Evolutionary conservation across 1,140 invertebrate species (phyloP).

Genomic region (Trialeurodes vaporariorum): DNA sequence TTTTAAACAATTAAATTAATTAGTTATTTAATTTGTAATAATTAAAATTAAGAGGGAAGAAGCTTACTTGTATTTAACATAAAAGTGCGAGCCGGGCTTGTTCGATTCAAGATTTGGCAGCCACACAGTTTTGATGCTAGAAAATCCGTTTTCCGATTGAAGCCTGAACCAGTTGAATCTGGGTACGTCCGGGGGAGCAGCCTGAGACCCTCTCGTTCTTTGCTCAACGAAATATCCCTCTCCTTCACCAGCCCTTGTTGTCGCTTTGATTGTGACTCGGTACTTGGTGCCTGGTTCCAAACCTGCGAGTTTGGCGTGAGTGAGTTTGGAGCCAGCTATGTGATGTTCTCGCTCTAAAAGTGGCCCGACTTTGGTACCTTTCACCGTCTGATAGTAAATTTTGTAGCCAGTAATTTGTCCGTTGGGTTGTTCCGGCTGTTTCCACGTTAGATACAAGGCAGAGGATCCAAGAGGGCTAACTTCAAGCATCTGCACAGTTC

Average conservation of each 20-base stretch:
- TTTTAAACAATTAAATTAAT: too few relatives aligned
- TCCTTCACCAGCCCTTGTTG: conserved; percentile 71
- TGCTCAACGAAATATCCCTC: conserved; percentile 70
- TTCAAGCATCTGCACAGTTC: conserved; percentile 71
- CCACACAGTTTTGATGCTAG: conserved; percentile 71
- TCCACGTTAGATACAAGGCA: conserved; percentile 80
- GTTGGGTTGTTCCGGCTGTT: conserved; percentile 84
- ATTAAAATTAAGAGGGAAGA: too few relatives aligned
- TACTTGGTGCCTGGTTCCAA: conserved; percentile 79
- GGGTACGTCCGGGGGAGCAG: conserved; percentile 59
- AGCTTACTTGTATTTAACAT: conserved; percentile 61
- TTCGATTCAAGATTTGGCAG: conserved; percentile 49
- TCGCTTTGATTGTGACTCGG: conserved; percentile 68
- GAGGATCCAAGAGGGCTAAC: conserved; percentile 78
- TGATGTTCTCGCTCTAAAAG: conserved; percentile 58
- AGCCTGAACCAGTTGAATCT: conserved; percentile 55
- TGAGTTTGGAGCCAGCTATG: conserved; percentile 59
- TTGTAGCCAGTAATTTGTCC: conserved; percentile 86
- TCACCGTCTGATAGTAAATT: conserved; percentile 77
- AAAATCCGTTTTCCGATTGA: conserved; percentile 56
- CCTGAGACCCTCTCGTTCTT: conserved; percentile 44
- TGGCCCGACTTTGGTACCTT: conserved; percentile 52
- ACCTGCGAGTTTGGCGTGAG: conserved; percentile 71
- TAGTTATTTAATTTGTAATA: too few relatives aligned
- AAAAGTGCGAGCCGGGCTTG: conserved; percentile 75